Evolutionary conservation across 2,888 invertebrate species (phyloP), one percentile per base, ranked within the genome.

Genomic region (Tipula unca): DNA sequence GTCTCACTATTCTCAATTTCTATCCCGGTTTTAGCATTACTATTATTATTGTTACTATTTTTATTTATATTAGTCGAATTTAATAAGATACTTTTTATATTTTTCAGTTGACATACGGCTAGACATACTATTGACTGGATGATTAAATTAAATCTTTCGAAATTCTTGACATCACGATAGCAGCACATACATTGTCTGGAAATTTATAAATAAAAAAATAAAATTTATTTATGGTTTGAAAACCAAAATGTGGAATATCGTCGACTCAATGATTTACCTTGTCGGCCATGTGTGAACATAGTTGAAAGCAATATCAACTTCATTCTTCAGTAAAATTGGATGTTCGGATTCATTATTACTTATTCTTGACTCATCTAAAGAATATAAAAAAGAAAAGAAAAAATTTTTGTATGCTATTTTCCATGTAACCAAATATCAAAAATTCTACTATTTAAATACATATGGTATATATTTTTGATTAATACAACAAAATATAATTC

Each of bases 171-270:
- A 92, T 98, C 98, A 88, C 97, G 94, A 91, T 96, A 98, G 91
- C 97, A 96, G 91, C 98, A 98, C 95, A 97, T 97, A 90, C 98
- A 98, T 92, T 98, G 98, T 90, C 97, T 97, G 91, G 86, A 93
- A 92, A 84, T 87, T 87, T 48, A 17, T 48, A 48, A 48, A 48
- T 48, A 17, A 48, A 48, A 48, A 39, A 39, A n/a, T 1, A 87
- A 88, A 86, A 87, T 17, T 84, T 48, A 48, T 29, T 48, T 85
- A 36, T 54, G 13, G 86, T n/a, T 17, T 54, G 48, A 17, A 10
- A 86, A 29, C 82, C 17, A 82, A 39, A 86, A 54, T 29, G 29
- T 39, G 20, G 17, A 85, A 85, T 84, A 48, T 36, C 8, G 42
- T 29, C 29, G 13, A 29, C 17, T 85, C 82, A 86, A 84, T 84